Conservation (phyloP, 2,113 vertebrate genomes). For the Neolamprologus brichardi region DNA sequence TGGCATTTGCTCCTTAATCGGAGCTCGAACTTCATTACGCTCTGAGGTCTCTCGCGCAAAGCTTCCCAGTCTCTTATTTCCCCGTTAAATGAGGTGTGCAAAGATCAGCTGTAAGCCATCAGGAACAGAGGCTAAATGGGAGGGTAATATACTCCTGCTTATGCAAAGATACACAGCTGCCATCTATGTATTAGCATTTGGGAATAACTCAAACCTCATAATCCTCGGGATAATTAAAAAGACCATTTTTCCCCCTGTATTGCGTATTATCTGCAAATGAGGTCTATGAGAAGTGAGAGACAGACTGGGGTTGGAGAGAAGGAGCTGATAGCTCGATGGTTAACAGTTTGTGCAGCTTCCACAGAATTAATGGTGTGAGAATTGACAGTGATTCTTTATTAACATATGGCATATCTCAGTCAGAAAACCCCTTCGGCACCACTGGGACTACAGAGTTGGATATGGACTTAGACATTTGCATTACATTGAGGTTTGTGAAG, state of each 20-base stretch:
- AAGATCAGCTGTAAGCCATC: conserved; percentile 55
- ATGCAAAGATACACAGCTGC: conserved; percentile 57
- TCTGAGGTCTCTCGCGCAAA: conserved; percentile 1
- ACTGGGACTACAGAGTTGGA: conserved; percentile 25
- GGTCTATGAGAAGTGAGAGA: background rate
- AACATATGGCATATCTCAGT: conserved; percentile 22
- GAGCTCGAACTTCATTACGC: conserved; percentile 25
- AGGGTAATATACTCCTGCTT: conserved; percentile 24
- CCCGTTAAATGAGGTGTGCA: conserved; percentile 57
- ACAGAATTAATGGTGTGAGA: conserved; percentile 37
- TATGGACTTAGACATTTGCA: conserved; percentile 36
- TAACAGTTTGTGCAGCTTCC: conserved; percentile 36
- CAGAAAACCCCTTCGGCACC: conserved; percentile 13
- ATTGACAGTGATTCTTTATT: conserved; percentile 40
- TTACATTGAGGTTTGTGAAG: conserved; percentile 18
- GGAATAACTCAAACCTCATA: conserved; percentile 48
- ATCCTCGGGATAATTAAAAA: conserved; percentile 59
- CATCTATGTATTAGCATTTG: conserved; percentile 44
- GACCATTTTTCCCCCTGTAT: conserved; percentile 17
- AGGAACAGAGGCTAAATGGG: conserved; percentile 50
- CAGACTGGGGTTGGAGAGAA: background rate
- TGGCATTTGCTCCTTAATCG: conserved; percentile 20
- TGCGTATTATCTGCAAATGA: conserved; percentile 40
- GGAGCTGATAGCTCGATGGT: conserved; percentile 26
- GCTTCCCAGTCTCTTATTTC: conserved; percentile 32